Conservation (phyloP, 2,888 invertebrate species). For the Nemapogon koenigi region DNA sequence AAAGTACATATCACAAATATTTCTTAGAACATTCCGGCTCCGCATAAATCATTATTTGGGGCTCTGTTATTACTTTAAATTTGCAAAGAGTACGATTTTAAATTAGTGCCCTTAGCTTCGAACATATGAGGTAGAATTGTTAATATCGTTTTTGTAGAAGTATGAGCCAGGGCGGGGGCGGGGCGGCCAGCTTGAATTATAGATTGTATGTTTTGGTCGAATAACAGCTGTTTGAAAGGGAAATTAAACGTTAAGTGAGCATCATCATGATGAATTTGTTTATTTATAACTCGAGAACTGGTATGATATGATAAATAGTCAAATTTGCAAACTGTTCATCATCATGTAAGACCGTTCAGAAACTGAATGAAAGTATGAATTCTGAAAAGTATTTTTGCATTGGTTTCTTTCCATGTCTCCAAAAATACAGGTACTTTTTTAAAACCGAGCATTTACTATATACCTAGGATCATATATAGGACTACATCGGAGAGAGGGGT, state of each 20-base stretch:
- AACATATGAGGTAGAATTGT: constrained; percentile 5
- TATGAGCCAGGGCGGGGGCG: constrained; percentile 1
- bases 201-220: neutral
- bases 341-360: too few species aligned
- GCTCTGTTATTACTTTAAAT: constrained; percentile 9
- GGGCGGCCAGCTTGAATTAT: neutral
- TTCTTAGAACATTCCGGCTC: constrained; percentile 6
- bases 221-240: neutral
- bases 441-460: too few species aligned
- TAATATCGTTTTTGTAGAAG: constrained; percentile 1
- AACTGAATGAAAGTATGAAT: too few species aligned
- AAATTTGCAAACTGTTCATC: too few species aligned
- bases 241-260: constrained; percentile 1
- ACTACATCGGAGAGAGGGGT: neutral
- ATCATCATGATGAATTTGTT: too few species aligned
- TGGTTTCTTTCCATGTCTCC: too few species aligned
- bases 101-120: constrained; percentile 3
- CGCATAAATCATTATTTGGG: constrained; percentile 8
- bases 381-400: too few species aligned
- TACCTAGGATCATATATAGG: too few species aligned
- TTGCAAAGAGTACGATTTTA: neutral
- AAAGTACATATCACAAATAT: too few species aligned
- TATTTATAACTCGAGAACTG: too few species aligned
- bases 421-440: too few species aligned
- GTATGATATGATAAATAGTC: too few species aligned